Base-by-base conservation (phyloP, 2,888 invertebrate species). In the Orthosia cruda region DNA sequence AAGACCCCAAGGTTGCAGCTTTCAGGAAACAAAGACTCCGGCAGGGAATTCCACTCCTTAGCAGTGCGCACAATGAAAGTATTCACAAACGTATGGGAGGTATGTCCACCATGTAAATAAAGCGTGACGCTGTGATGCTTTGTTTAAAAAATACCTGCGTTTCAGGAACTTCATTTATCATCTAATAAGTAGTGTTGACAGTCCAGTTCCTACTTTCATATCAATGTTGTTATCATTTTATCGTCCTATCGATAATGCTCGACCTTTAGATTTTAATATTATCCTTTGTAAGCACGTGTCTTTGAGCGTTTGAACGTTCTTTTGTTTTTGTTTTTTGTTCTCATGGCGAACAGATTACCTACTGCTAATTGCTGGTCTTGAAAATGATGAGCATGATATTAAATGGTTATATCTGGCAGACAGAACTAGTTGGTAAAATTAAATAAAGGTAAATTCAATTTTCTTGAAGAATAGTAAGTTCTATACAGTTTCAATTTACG, bases 241-340 rank as follows among this genome's bases (percentile, higher is more conserved):
- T 81, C 66, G 15, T 58, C 66, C 64, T 64, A 23, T 13, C 2
- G 82, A 87, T 87, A 84, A 50, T 18, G 50, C 50, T 16, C 73
- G 78, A 83, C 85, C 87, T 86, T 87, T 70, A 73, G 40, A 75
- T 77, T 72, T 66, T 69, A 62, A 67, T 74, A 64, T 20, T 65
- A 64, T 47, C 47, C 52, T 75, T 70, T 49, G 40, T 18, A 49
- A 32, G 26, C 66, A 69, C 52, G 54, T 68, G 49, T 32, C 40
- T 9, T 26, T n/a, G 20, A 16, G 45, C 13, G 15, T n/a, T n/a
- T n/a, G n/a, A n/a, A 3, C 15, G 11, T 58, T 67, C 2, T 23
- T 62, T 47, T 16, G 3, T 16, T 26, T 26, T 23, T n/a, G n/a
- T n/a, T 18, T 45, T 67, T 49, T 47, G 3, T 64, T 64, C 2